Conservation (phyloP, 2,113 vertebrate species). For the Lasiurus cinereus region DNA sequence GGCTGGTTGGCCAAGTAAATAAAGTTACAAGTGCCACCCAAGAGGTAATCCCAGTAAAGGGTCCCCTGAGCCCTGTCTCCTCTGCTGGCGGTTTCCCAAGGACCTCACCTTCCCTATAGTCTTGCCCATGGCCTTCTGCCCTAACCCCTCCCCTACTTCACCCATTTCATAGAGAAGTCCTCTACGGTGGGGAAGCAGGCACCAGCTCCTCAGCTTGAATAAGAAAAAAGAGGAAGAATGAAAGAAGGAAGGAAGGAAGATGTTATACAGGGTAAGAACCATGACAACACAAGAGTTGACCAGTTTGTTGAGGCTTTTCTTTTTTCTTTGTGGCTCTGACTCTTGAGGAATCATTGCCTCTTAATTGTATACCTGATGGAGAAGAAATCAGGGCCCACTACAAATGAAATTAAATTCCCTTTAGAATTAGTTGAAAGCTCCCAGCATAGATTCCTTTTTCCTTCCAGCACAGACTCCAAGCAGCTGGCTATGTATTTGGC, state of each 20-base stretch:
- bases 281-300: neutral
- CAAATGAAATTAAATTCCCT: neutral
- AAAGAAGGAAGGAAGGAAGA: neutral
- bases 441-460: neutral
- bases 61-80: too few relatives aligned
- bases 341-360: neutral
- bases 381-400: neutral
- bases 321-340: neutral
- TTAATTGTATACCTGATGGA: neutral
- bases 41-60: neutral
- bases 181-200: fast-evolving
- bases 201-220: neutral
- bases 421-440: neutral
- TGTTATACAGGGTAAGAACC: neutral
- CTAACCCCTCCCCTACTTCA: neutral
- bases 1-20: too few relatives aligned
- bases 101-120: neutral
- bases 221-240: neutral
- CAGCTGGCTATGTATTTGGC: neutral
- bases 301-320: neutral
- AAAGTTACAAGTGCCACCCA: neutral
- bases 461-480: neutral
- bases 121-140: neutral
- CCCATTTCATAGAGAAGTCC: neutral
- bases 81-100: neutral